Percentiles rank a stretch among this genome's conserved stretches.
phyloP scores from a whole-genome alignment of 2,888 invertebrate species.

The Drosophila limbata region DNA sequence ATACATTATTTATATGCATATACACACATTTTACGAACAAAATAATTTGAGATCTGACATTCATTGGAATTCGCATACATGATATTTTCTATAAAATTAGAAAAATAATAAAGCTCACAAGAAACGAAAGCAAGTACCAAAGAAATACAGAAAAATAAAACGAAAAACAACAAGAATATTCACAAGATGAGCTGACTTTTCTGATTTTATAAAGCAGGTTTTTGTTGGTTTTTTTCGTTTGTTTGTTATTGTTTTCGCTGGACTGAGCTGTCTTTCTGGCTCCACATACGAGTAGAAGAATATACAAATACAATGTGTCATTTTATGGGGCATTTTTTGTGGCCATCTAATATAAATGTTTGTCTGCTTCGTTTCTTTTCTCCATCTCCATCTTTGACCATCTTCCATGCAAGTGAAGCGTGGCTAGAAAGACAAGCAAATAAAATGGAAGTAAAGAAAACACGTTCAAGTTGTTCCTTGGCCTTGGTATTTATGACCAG shows the following conservation, averaged over 20 bases:
- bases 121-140: conserved; percentile 2
- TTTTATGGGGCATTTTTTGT: conserved; percentile 42
- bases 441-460: conserved; percentile 49
- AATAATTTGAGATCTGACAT: neutral
- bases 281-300: conserved; percentile 1
- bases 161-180: conserved; percentile 3
- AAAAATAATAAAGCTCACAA: conserved; percentile 13
- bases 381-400: conserved; percentile 26
- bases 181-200: conserved; percentile 21
- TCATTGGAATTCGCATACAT: neutral
- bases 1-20: conserved; percentile 28
- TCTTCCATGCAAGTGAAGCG: conserved; percentile 47
- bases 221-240: conserved; percentile 7
- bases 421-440: conserved; percentile 64
- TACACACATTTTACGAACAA: neutral
- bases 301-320: conserved; percentile 32
- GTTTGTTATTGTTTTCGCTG: conserved; percentile 12
- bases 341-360: conserved; percentile 31
- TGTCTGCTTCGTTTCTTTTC: conserved; percentile 23
- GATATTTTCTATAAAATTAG: conserved; percentile 2
- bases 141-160: neutral
- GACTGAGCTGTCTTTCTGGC: conserved; percentile 20
- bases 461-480: conserved; percentile 71
- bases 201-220: conserved; percentile 27
- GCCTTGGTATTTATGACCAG: conserved; percentile 75